These are phyloP conservation scores for Liparis tanakae DNA, from an alignment of 2,797 vertebrate genomes.

Conservation along the genomic window DNA sequence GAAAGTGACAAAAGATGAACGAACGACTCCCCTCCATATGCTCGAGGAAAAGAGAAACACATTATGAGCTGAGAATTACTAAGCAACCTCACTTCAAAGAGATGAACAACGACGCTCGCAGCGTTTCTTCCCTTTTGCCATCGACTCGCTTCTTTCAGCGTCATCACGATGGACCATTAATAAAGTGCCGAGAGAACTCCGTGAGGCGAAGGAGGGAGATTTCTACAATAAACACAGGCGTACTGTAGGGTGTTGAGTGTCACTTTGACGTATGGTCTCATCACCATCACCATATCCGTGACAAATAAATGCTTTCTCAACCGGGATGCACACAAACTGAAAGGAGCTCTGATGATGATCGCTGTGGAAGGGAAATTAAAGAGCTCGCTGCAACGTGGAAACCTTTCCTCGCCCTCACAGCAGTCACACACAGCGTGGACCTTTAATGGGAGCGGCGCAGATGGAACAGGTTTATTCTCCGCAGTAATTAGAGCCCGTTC, in stretches of 20 bases:
- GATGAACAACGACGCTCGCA: slow-evolving; percentile 46
- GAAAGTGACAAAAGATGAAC: slow-evolving; percentile 57
- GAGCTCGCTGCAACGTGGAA: slow-evolving; percentile 61
- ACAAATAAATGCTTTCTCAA: slow-evolving; percentile 28
- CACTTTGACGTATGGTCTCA: background rate
- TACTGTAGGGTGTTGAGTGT: slow-evolving; percentile 2
- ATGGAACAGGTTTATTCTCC: slow-evolving; percentile 61
- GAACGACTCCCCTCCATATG: slow-evolving; percentile 44
- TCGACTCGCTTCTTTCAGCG: slow-evolving; percentile 39
- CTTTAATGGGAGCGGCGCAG: slow-evolving; percentile 53
- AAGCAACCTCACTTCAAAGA: slow-evolving; percentile 62
- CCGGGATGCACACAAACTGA: slow-evolving; percentile 32
- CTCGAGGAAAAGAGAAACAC: slow-evolving; percentile 61
- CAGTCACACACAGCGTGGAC: slow-evolving; percentile 31
- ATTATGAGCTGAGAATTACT: slow-evolving; percentile 59
- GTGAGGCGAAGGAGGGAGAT: slow-evolving; percentile 19
- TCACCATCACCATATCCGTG: slow-evolving; percentile 6
- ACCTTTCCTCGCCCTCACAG: slow-evolving; percentile 45
- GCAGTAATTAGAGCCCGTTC: slow-evolving; percentile 72
- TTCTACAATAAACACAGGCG: background rate
- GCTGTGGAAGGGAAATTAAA: slow-evolving; percentile 62
- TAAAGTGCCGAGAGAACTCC: slow-evolving; percentile 51
- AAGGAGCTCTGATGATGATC: slow-evolving; percentile 49
- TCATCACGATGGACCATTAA: slow-evolving; percentile 48
- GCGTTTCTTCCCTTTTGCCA: slow-evolving; percentile 49